Evolutionary conservation across 2,888 invertebrate genomes (phyloP), one percentile per base, ranked within the genome.

Genomic region (Scrobipalpa atriplicella): DNA sequence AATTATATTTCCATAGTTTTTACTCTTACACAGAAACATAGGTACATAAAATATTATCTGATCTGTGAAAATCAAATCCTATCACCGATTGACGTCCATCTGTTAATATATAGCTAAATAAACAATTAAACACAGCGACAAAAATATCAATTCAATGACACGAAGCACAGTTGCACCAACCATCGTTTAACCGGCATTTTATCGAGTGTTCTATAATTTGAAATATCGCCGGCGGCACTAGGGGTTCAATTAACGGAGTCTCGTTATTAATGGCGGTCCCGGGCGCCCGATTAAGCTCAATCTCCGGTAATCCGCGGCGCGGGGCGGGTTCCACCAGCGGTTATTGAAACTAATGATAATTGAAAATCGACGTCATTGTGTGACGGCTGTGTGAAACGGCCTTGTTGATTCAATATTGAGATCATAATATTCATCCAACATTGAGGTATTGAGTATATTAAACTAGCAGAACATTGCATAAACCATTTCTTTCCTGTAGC

Each of bases 221-320:
- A 90, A 85, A 88, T 88, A 91, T 86, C 79, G 79, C 81, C 77
- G 79, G 76, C 78, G 79, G 84, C 79, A 58, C 36, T 81, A 80
- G 85, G 81, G 82, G 85, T 89, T 87, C 87, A 91, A 90, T 91
- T 90, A 90, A 90, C 89, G 81, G 82, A 82, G 83, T 79, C 75
- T 81, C 81, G 88, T 89, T 90, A 92, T 90, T 87, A 89, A 92
- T 90, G 90, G 89, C 78, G 75, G 56, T 84, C 83, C 84, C 85
- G 80, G 82, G 82, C 80, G 83, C 82, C 85, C 90, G 88, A 90
- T 90, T 89, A 89, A 87, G 87, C 86, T 83, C 89, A 89, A 90
- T 89, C 89, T 87, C 89, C 89, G 81, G 87, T 89, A 86, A 89
- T 90, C 90, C 89, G 88, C 84, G 86, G 78, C 78, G 74, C 72